Evolutionary conservation across 1,140 invertebrate species (phyloP).

Genomic region (Euura saliciscinereae): DNA sequence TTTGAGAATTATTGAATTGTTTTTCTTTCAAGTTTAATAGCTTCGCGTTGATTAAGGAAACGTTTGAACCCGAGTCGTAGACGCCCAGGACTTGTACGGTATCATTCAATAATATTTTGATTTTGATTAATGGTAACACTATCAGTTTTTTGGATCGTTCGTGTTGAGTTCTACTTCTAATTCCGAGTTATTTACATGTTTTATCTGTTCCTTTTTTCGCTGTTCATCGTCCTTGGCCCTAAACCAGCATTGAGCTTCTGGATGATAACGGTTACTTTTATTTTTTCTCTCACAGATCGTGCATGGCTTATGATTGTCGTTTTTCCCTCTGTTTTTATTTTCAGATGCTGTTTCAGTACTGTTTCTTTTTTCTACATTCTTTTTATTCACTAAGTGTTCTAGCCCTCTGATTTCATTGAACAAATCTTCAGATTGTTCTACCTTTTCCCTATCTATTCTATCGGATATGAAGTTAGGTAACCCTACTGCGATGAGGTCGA

Average conservation of each 20-base stretch:
- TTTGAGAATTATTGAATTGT: conserved; percentile 19
- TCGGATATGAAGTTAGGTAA: conserved; percentile 29
- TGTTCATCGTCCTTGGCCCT: conserved; percentile 25
- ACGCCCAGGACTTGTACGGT: conserved; percentile 27
- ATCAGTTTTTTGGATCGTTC: conserved; percentile 42
- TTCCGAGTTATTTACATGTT: conserved; percentile 35
- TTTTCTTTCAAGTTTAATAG: conserved; percentile 29
- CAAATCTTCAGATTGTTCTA: conserved; percentile 26
- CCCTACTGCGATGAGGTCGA: conserved; percentile 28
- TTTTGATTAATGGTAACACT: conserved; percentile 43
- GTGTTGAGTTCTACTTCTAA: conserved; percentile 37
- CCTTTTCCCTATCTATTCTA: conserved; percentile 29
- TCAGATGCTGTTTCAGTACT: not conserved
- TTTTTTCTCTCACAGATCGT: conserved; percentile 42
- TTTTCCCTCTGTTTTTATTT: not conserved
- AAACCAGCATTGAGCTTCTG: conserved; percentile 38
- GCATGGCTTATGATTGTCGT: conserved; percentile 23
- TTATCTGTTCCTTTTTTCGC: conserved; percentile 19
- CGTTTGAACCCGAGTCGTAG: conserved; percentile 39
- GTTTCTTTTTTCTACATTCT: not conserved
- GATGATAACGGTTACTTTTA: conserved; percentile 37
- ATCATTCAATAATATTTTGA: conserved; percentile 34
- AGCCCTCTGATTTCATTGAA: conserved; percentile 28
- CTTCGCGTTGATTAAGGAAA: conserved; percentile 39
- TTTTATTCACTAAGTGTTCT: conserved; percentile 20